Percentiles rank a stretch among this genome's conserved stretches.
phyloP scores from a whole-genome alignment of 2,113 vertebrate genomes.

The Pangasianodon hypophthalmus region DNA sequence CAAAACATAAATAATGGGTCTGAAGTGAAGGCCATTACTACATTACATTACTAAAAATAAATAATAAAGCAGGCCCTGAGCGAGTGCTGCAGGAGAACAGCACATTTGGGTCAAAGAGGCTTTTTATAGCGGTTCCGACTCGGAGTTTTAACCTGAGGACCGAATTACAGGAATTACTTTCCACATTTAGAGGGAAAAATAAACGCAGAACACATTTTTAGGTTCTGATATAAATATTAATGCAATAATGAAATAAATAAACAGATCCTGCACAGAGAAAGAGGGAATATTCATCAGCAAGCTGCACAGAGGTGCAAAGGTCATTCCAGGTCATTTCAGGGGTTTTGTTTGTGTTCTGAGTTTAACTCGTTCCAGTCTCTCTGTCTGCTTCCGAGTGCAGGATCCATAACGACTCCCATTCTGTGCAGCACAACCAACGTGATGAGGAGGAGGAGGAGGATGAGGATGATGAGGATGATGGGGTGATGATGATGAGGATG shows the following conservation, averaged over 20 bases:
- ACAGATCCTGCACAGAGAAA: not conserved
- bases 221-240: not conserved
- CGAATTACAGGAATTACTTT: not conserved
- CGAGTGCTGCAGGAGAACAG: slow-evolving; percentile 47
- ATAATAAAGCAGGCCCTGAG: slow-evolving; percentile 41
- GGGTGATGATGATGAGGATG: not conserved
- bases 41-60: not conserved
- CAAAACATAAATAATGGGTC: slow-evolving; percentile 73
- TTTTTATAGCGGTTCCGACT: slow-evolving; percentile 25
- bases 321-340: not conserved
- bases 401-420: not conserved
- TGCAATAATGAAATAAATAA: not conserved
- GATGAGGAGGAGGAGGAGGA: not conserved
- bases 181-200: not conserved
- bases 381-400: not conserved
- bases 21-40: slow-evolving; percentile 71
- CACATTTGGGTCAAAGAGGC: slow-evolving; percentile 61
- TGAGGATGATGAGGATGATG: not conserved
- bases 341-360: not conserved
- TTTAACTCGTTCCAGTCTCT: not conserved
- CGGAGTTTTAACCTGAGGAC: not conserved
- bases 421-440: not conserved
- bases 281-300: too few species aligned
- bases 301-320: not conserved
- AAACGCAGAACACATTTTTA: not conserved